These are phyloP conservation scores for Gadus chalcogrammus DNA, from an alignment of 2,113 vertebrate genomes.

Conservation along the genomic window DNA sequence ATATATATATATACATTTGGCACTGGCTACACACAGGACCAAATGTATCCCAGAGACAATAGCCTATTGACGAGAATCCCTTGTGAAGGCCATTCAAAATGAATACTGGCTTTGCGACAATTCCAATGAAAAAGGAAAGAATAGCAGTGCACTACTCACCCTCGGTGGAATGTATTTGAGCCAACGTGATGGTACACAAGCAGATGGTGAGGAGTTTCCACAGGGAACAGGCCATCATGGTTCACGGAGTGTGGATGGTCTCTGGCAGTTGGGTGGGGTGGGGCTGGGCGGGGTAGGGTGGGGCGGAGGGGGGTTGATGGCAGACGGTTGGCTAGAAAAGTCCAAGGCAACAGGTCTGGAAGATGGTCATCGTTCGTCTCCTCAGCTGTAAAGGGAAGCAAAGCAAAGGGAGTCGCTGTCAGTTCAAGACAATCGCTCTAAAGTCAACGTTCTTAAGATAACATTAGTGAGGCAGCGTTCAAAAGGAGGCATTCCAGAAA, in stretches of 20 bases:
- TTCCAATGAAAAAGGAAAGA: conserved; percentile 2
- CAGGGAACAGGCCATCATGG: conserved; percentile 89
- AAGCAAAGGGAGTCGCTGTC: no score
- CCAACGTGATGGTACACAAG: conserved; percentile 88
- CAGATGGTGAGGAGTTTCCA: conserved; percentile 93
- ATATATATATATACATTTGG: no score
- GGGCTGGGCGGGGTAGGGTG: no score
- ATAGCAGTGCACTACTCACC: conserved; percentile 76
- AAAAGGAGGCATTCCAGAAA: no score
- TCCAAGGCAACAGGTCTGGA: conserved; percentile 81
- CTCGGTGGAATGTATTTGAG: conserved; percentile 88
- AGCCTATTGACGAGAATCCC: no score
- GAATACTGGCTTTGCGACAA: not conserved
- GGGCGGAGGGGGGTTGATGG: conserved; percentile 55
- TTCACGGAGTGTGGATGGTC: conserved; percentile 74
- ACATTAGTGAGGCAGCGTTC: conserved; percentile 5
- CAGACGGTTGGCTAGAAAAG: conserved; percentile 78
- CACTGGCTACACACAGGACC: no score
- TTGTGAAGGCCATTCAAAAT: no score
- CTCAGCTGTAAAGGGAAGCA: conserved; percentile 76
- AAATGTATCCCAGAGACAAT: no score
- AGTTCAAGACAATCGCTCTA: no score
- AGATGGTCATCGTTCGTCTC: conserved; percentile 86
- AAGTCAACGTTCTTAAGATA: conserved; percentile 14
- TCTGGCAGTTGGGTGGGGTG: conserved; percentile 76